Evolutionary conservation across 2,113 vertebrate species (phyloP).

Genomic region (Cynocephalus volans): DNA sequence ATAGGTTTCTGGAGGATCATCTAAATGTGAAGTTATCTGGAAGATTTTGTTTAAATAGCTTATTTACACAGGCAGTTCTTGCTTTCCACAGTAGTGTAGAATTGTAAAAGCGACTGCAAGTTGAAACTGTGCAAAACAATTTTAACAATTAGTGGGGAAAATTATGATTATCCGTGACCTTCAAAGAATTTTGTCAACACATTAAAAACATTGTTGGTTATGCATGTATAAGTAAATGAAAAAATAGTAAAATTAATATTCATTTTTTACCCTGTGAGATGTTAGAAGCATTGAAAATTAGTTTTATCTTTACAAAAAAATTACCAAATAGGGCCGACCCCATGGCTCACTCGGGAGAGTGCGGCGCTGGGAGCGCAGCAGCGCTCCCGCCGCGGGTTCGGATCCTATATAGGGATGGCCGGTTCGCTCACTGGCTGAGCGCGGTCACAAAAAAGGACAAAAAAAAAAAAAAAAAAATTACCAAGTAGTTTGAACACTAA

Average conservation of each 20-base stretch:
- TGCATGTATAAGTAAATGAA: conserved; percentile 31
- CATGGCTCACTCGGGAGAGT: too few species aligned
- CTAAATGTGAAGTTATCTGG: not conserved
- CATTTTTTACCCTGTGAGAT: not conserved
- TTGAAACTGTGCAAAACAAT: conserved; percentile 7
- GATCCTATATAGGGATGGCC: too few species aligned
- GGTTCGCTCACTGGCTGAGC: too few species aligned
- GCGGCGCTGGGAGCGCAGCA: too few species aligned
- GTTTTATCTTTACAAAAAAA: not conserved
- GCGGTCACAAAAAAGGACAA: too few species aligned
- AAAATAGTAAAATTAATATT: not conserved
- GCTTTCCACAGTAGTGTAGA: not conserved
- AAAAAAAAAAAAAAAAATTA: too few species aligned
- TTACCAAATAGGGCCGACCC: not conserved
- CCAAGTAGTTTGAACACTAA: not conserved
- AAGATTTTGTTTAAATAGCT: not conserved
- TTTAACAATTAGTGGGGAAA: not conserved
- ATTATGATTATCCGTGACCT: not conserved
- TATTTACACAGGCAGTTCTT: not conserved
- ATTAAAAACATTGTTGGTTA: not conserved
- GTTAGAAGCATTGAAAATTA: not conserved
- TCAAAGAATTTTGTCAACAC: not conserved
- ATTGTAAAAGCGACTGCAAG: not conserved
- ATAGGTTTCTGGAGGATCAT: not conserved
- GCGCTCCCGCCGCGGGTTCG: too few species aligned